These are phyloP conservation scores for Tadarida brasiliensis DNA, from an alignment of 2,797 vertebrate genomes.

Conservation along the genomic window DNA sequence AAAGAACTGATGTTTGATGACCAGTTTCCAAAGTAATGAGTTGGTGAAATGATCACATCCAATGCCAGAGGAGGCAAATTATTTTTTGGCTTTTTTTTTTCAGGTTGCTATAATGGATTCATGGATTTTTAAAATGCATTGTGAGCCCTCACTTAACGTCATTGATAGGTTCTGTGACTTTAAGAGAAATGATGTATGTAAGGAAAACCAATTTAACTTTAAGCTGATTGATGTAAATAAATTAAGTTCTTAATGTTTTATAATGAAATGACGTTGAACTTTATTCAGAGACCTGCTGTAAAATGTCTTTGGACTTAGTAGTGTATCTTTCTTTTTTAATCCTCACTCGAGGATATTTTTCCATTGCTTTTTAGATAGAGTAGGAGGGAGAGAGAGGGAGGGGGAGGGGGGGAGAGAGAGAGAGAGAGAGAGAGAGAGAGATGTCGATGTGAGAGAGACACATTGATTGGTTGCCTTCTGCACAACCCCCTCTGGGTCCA, in stretches of 20 bases:
- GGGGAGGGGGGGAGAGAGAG: too few species aligned
- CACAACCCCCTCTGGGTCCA: too few species aligned
- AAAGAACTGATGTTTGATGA: background rate
- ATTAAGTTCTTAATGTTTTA: background rate
- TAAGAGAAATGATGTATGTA: background rate
- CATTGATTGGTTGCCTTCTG: too few species aligned
- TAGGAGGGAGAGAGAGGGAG: too few species aligned
- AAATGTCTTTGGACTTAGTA: background rate
- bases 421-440: too few species aligned
- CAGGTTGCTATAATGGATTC: background rate
- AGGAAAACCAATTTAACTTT: background rate
- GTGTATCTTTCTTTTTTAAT: background rate
- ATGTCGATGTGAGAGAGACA: too few species aligned
- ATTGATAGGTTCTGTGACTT: background rate
- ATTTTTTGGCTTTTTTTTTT: background rate
- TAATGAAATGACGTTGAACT: background rate
- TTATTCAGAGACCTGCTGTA: background rate
- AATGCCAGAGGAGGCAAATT: background rate
- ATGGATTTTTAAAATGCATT: background rate
- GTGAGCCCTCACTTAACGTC: background rate
- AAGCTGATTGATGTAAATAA: background rate
- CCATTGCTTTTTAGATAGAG: too few species aligned
- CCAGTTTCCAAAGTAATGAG: background rate
- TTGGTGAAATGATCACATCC: background rate
- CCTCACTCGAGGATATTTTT: too few species aligned